Conservation (phyloP, 2,113 vertebrate species). For the zebrafish (Danio rerio) region GRCz12tu NC_133193.1:46385501-46386000, state of each 20-base stretch:
- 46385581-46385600: neutral
- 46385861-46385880: slow-evolving; percentile 50
- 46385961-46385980: slow-evolving; percentile 3
- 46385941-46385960: slow-evolving; percentile 46
- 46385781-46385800: slow-evolving; percentile 22
- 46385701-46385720: slow-evolving; percentile 4
- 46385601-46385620: neutral
- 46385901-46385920: slow-evolving; percentile 50
- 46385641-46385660: neutral
- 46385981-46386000: neutral
- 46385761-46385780: neutral
- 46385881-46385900: slow-evolving; percentile 46
- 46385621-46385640: neutral
- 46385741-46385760: slow-evolving; percentile 1
- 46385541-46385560: neutral
- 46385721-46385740: slow-evolving; percentile 42
- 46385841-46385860: neutral
- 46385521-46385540: too few species aligned
- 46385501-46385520: too few species aligned
- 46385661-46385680: neutral
- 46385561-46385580: too few species aligned
- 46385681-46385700: neutral
- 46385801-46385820: slow-evolving; percentile 43
- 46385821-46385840: neutral
- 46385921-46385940: slow-evolving; percentile 42